These are phyloP conservation scores for Anarrhichthys ocellatus DNA, from an alignment of 2,113 vertebrate species.

Conservation along the genomic window DNA sequence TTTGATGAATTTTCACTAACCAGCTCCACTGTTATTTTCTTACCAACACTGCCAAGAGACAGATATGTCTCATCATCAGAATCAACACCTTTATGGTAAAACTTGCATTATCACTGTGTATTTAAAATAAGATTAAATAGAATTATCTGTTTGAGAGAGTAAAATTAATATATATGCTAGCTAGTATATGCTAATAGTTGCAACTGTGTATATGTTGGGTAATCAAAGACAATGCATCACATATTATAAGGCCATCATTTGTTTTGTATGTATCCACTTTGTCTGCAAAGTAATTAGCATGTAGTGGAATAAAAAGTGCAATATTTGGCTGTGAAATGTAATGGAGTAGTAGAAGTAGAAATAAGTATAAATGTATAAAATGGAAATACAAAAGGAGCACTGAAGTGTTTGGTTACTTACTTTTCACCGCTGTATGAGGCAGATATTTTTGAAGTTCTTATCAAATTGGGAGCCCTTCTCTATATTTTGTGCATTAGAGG, in stretches of 20 bases:
- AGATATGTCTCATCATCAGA: neutral
- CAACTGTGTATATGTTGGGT: neutral
- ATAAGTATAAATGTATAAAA: neutral
- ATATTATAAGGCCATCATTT: neutral
- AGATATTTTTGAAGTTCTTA: neutral
- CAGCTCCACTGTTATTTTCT: conserved; percentile 15
- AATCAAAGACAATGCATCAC: neutral
- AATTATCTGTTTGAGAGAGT: neutral
- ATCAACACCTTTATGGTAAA: conserved; percentile 3
- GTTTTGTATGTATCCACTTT: neutral
- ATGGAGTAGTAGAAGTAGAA: neutral
- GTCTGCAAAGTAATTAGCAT: neutral
- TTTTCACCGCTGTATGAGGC: neutral
- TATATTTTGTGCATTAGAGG: neutral
- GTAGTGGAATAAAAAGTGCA: neutral
- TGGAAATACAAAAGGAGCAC: neutral
- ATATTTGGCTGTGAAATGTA: neutral
- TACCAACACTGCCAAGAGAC: neutral
- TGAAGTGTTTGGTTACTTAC: neutral
- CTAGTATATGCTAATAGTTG: neutral
- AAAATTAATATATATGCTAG: neutral
- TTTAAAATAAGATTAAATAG: neutral
- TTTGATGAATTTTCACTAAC: conserved; percentile 19
- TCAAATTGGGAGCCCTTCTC: neutral
- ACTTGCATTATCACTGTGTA: neutral